Evolutionary conservation across 2,797 vertebrate species (phyloP).

Genomic region (Ctenopoma multispine): DNA sequence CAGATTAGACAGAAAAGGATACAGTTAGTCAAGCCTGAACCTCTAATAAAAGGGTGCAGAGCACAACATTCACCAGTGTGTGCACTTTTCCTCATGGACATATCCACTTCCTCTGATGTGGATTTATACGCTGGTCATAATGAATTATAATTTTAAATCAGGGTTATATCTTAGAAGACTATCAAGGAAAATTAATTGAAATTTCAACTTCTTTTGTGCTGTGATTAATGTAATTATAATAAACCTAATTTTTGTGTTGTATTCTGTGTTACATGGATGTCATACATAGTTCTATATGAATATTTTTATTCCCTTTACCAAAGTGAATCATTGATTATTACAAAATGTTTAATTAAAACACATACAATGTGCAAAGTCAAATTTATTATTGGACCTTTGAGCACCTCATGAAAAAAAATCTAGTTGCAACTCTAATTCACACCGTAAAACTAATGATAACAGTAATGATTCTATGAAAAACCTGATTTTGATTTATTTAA

Average conservation of each 20-base stretch:
- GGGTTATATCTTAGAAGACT: conserved; percentile 71
- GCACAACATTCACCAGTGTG: conserved; percentile 17
- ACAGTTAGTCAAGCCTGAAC: conserved; percentile 72
- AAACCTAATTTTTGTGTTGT: conserved; percentile 52
- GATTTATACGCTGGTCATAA: conserved; percentile 75
- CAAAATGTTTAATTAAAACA: conserved; percentile 51
- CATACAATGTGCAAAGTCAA: conserved; percentile 10
- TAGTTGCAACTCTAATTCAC: conserved; percentile 33
- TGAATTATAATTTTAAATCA: conserved; percentile 79
- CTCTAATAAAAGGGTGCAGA: conserved; percentile 55
- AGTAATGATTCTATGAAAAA: not conserved
- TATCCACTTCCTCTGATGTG: conserved; percentile 64
- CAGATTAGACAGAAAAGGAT: conserved; percentile 77
- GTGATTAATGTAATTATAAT: conserved; percentile 73
- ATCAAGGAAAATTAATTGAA: conserved; percentile 79
- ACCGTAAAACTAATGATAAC: not conserved
- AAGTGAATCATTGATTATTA: conserved; percentile 47
- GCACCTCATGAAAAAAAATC: conserved; percentile 22
- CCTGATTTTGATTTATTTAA: conserved; percentile 7
- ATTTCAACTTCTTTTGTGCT: conserved; percentile 72
- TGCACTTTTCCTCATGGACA: conserved; percentile 41
- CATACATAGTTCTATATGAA: conserved; percentile 37
- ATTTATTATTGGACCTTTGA: conserved; percentile 27
- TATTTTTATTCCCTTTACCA: conserved; percentile 36
- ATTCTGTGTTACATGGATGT: conserved; percentile 35